phyloP scores from a whole-genome alignment of 2,888 invertebrate species.

The Lycophotia porphyrea region DNA sequence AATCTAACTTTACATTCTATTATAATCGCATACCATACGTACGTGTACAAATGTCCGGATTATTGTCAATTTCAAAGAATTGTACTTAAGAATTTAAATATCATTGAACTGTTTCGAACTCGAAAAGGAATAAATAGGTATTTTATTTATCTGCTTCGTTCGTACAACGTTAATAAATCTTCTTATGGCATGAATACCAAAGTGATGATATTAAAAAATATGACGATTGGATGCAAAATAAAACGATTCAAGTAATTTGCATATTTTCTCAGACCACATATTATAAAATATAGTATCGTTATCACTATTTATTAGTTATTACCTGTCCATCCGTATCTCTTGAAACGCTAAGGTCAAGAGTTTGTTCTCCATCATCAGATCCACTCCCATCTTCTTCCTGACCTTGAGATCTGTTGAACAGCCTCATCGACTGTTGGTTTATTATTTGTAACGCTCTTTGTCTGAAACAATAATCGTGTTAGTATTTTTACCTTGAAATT shows the following conservation, averaged over 20 bases:
- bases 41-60: conserved; percentile 60
- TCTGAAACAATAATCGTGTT: conserved; percentile 70
- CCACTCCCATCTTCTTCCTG: conserved; percentile 88
- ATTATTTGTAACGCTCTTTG: conserved; percentile 88
- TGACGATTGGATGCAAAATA: conserved; percentile 29
- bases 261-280: conserved; percentile 29
- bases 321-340: conserved; percentile 89
- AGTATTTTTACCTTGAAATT: conserved; percentile 9
- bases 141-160: conserved; percentile 47
- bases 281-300: conserved; percentile 10
- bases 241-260: conserved; percentile 41
- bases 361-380: conserved; percentile 89
- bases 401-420: conserved; percentile 82
- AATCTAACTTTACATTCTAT: conserved; percentile 67
- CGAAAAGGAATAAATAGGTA: conserved; percentile 56
- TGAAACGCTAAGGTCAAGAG: conserved; percentile 87
- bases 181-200: conserved; percentile 42
- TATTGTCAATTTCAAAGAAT: conserved; percentile 66
- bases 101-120: conserved; percentile 54
- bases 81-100: conserved; percentile 59
- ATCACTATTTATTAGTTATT: conserved; percentile 45
- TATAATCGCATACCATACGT: conserved; percentile 65
- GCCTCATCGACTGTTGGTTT: conserved; percentile 87
- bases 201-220: conserved; percentile 51
- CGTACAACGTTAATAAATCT: conserved; percentile 47